phyloP scores from a whole-genome alignment of 2,888 invertebrate genomes.

The Drosophila neotestacea region DNA sequence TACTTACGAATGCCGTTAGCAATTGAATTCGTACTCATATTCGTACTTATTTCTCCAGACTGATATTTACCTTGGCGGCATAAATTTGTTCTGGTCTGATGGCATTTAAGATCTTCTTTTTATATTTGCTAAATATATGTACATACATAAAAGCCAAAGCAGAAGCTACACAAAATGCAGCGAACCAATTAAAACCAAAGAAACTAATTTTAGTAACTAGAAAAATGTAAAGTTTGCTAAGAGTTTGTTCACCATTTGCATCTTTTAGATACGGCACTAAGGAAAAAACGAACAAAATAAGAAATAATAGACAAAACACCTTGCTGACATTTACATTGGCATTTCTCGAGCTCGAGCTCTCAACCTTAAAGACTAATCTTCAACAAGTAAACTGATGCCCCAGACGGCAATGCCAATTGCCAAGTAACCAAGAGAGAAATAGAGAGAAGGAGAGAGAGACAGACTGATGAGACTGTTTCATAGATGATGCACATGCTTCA shows the following conservation, averaged over 20 bases:
- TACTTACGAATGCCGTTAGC: conserved; percentile 58
- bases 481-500: conserved; percentile 70
- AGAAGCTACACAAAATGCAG: conserved; percentile 45
- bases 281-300: not conserved
- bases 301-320: conserved; percentile 1
- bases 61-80: conserved; percentile 42
- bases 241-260: conserved; percentile 7
- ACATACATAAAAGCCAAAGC: conserved; percentile 31
- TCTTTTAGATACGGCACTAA: not conserved
- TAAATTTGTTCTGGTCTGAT: conserved; percentile 79
- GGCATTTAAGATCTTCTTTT: conserved; percentile 52
- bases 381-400: conserved; percentile 41
- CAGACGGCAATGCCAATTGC: conserved; percentile 25
- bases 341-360: conserved; percentile 25
- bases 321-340: conserved; percentile 56
- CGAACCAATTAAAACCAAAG: conserved; percentile 65
- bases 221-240: conserved; percentile 6
- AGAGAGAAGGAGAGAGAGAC: no score
- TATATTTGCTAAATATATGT: conserved; percentile 10
- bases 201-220: conserved; percentile 42
- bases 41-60: conserved; percentile 35
- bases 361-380: conserved; percentile 18
- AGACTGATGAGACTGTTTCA: conserved; percentile 19
- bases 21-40: conserved; percentile 15
- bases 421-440: conserved; percentile 25